Conservation (phyloP, 2,797 vertebrate genomes). For the Antrozous pallidus region DNA sequence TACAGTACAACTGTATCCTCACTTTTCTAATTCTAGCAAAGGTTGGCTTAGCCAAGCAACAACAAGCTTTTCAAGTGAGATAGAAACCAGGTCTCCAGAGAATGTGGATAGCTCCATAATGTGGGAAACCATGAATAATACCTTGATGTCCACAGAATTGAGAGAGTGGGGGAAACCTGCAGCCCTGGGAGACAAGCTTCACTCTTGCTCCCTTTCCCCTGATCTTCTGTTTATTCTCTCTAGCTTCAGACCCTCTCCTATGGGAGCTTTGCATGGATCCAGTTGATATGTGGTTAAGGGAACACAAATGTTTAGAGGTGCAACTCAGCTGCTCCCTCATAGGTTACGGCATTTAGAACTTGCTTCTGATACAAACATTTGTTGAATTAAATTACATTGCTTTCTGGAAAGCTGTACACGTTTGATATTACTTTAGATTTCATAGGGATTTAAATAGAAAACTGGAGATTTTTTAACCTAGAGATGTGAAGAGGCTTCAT, state of each 20-base stretch:
- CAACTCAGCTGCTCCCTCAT: neutral
- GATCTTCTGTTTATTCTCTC: neutral
- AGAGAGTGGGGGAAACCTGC: neutral
- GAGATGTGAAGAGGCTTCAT: neutral
- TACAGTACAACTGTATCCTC: neutral
- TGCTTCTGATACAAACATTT: neutral
- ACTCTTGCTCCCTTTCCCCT: neutral
- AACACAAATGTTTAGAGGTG: neutral
- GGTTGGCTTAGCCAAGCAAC: neutral
- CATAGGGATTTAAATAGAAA: constrained; percentile 9
- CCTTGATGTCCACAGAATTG: neutral
- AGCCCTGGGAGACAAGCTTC: neutral
- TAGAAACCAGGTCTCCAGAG: neutral
- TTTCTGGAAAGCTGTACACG: neutral
- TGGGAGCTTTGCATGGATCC: neutral
- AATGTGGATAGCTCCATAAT: neutral
- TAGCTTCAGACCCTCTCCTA: neutral
- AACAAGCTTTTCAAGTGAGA: neutral
- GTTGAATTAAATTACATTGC: neutral
- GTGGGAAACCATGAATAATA: neutral
- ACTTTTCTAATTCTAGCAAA: neutral
- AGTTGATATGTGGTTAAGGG: neutral
- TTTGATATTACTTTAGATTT: constrained; percentile 1
- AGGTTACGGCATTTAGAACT: neutral
- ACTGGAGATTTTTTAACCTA: neutral